These are phyloP conservation scores for Moxostoma hubbsi DNA, from an alignment of 2,797 vertebrate species.

Conservation along the genomic window DNA sequence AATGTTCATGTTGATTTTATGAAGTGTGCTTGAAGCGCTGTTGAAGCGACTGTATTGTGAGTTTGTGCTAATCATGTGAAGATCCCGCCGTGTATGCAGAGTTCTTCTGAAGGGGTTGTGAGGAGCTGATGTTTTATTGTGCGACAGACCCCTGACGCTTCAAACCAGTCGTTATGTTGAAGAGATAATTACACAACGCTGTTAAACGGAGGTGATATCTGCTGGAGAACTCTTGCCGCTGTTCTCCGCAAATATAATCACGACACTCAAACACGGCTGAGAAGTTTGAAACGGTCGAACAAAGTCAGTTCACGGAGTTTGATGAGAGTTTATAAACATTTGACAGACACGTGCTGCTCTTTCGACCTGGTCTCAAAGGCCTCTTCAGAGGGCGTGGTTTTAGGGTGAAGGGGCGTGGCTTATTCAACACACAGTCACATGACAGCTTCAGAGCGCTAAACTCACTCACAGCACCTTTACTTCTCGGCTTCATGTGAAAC, in stretches of 20 bases:
- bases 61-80: background rate
- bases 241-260: background rate
- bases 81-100: conserved; percentile 55
- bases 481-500: too few relatives aligned
- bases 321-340: too few relatives aligned
- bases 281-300: background rate
- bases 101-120: conserved; percentile 63
- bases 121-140: background rate
- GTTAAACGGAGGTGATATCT: conserved; percentile 64
- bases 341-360: too few relatives aligned
- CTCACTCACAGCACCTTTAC: too few relatives aligned
- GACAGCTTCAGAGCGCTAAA: too few relatives aligned
- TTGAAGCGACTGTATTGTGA: conserved; percentile 43
- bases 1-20: conserved; percentile 77
- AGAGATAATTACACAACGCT: conserved; percentile 76
- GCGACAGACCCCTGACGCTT: conserved; percentile 68
- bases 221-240: background rate
- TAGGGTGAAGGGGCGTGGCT: too few relatives aligned
- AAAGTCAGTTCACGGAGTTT: background rate
- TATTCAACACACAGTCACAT: too few relatives aligned
- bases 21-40: conserved; percentile 70
- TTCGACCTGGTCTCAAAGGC: too few relatives aligned
- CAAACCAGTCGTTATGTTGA: conserved; percentile 67
- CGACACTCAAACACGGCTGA: background rate
- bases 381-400: too few relatives aligned